Percentiles rank a stretch among this genome's conserved stretches.
Evolutionary conservation across 2,888 invertebrate genomes (phyloP).

Genomic region (Philonicus albiceps): DNA sequence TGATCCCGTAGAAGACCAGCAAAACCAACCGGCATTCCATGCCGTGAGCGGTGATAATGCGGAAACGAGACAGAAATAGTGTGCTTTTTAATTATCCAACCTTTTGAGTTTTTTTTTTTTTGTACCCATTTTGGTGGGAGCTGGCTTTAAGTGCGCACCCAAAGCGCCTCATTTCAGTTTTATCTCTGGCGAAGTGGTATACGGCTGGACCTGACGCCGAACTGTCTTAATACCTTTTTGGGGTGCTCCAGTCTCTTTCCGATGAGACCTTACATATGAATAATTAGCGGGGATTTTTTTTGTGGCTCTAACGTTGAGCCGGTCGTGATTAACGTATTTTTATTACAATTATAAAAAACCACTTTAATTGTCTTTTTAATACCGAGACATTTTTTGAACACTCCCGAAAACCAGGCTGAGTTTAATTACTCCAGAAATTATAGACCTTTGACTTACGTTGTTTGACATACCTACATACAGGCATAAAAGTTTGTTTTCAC

Average conservation of each 20-base stretch:
- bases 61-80: neutral
- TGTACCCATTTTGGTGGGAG: neutral
- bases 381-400: neutral
- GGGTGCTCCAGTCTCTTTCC: neutral
- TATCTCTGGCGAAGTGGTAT: neutral
- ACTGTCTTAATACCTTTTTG: constrained; percentile 3
- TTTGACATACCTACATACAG: neutral
- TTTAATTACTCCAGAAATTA: constrained; percentile 14
- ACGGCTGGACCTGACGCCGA: neutral
- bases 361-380: constrained; percentile 20
- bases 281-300: constrained; percentile 9
- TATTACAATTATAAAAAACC: constrained; percentile 36
- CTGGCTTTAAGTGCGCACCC: neutral
- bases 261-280: constrained; percentile 7
- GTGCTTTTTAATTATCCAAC: constrained; percentile 23
- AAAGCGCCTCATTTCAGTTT: neutral
- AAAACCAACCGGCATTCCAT: constrained; percentile 4
- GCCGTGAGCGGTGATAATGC: neutral
- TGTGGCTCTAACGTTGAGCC: neutral
- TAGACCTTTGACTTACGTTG: neutral
- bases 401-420: neutral
- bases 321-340: neutral
- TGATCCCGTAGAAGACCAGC: neutral
- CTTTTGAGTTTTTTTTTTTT: constrained; percentile 32
- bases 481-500: neutral